Base-by-base conservation (phyloP, 2,113 vertebrate species). In the Odontesthes bonariensis region DNA sequence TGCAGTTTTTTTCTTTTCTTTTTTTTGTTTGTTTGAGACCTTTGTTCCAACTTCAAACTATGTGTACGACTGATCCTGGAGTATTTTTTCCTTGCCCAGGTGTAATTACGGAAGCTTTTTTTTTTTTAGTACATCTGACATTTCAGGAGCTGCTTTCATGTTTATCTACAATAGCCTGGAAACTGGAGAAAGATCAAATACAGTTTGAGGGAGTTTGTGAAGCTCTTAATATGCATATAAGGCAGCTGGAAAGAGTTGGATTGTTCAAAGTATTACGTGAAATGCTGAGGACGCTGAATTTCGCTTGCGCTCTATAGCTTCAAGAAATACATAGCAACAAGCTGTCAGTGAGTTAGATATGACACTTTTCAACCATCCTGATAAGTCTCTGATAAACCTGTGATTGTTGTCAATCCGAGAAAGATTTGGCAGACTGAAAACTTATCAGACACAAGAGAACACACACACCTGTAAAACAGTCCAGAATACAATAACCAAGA, bases 181-280 rank as follows among this genome's bases (percentile, higher is more conserved):
- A 73, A 33, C 7, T 46, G 16, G 17, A 16, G 11, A 53, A 40
- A 77, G 58, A 32, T 59, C 20, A 49, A 27, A 73, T 51, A 65
- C 32, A 57, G 16, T 32, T 49, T 3, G 5, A 19, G 16, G 46
- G 46, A 58, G 62, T 62, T 68, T 14, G 4, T 49, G 51, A 52
- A 33, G 35, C 1, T 60, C 38, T 60, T 4, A 27, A 27, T 7
- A 22, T 46, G 59, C 22, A 19, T 46, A 11, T 46, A 3, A 17
- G 8, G 40, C 16, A 42, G 23, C 14, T 32, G 60, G n/a, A 47
- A 47, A 10, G 8, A 19, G 31, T 10, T 33, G 8, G 17, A 3
- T 4, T 47, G 46, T 49, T 49, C 35, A 8, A 38, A 38, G 5
- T 10, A 8, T 38, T 10, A 38, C 1, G 35, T 7, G 35, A 10